Conservation (phyloP, 2,888 invertebrate species). For the Phengaris arion region DNA sequence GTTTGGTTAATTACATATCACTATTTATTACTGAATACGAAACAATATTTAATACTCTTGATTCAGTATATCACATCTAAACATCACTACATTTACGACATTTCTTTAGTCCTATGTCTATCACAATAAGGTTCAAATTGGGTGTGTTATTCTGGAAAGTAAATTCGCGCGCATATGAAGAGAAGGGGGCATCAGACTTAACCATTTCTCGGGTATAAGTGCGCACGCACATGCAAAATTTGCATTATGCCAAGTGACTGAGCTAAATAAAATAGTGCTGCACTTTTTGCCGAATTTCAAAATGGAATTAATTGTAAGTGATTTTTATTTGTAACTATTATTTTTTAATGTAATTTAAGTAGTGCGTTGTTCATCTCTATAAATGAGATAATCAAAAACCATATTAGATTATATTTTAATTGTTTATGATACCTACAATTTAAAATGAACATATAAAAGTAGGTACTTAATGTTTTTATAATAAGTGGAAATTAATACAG, state of each 20-base stretch:
- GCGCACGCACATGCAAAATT: slow-evolving; percentile 46
- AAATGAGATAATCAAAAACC: no score
- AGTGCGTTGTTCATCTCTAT: no score
- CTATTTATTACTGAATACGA: no score
- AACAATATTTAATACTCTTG: no score
- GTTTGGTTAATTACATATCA: no score
- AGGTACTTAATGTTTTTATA: no score
- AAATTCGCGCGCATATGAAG: slow-evolving; percentile 31
- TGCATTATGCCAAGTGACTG: slow-evolving; percentile 48
- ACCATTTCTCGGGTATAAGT: slow-evolving; percentile 70
- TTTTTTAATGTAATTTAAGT: neutral
- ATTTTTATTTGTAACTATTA: slow-evolving; percentile 30
- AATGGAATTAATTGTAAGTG: slow-evolving; percentile 54
- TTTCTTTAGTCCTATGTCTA: neutral
- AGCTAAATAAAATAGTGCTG: slow-evolving; percentile 36
- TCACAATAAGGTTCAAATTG: neutral
- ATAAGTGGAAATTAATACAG: no score
- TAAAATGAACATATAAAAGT: no score
- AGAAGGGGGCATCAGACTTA: slow-evolving; percentile 48
- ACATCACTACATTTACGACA: neutral
- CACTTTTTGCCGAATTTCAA: slow-evolving; percentile 34
- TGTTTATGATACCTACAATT: no score
- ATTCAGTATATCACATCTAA: neutral
- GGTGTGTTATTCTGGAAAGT: neutral
- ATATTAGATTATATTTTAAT: no score